Evolutionary conservation across 1,140 invertebrate genomes (phyloP).

Genomic region (Pteromalus puparum): DNA sequence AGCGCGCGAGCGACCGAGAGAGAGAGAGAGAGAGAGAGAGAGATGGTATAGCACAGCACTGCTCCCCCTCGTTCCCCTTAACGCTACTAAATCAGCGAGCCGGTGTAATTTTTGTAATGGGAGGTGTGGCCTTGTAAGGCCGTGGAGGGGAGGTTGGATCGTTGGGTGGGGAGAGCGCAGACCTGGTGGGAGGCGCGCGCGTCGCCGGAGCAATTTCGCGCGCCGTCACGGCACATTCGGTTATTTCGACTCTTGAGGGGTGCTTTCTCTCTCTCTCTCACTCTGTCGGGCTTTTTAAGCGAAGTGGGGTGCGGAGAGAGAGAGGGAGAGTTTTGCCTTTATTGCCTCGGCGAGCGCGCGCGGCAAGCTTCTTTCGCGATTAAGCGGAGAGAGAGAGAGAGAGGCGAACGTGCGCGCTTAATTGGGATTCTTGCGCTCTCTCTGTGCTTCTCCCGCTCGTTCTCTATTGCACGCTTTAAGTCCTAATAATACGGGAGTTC

Average conservation of each 20-base stretch:
- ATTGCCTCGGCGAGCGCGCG: slow-evolving; percentile 42
- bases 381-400: slow-evolving; percentile 41
- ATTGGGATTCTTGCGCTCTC: slow-evolving; percentile 53
- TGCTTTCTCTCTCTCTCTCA: neutral
- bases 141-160: slow-evolving; percentile 12
- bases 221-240: slow-evolving; percentile 37
- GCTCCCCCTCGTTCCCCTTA: slow-evolving; percentile 48
- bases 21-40: too few relatives aligned
- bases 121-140: slow-evolving; percentile 73
- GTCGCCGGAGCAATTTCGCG: slow-evolving; percentile 45
- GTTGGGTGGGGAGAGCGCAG: neutral
- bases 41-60: neutral
- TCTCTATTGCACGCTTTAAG: slow-evolving; percentile 32
- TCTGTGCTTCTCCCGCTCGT: slow-evolving; percentile 23
- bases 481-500: slow-evolving; percentile 37
- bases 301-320: slow-evolving; percentile 44
- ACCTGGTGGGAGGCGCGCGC: neutral
- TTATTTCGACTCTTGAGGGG: slow-evolving; percentile 47
- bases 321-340: slow-evolving; percentile 33
- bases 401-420: slow-evolving; percentile 46
- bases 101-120: slow-evolving; percentile 77
- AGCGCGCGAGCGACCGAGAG: slow-evolving; percentile 35
- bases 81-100: slow-evolving; percentile 75
- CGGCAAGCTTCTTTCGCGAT: slow-evolving; percentile 48
- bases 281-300: slow-evolving; percentile 15